These are phyloP conservation scores for Dasysyrphus tricinctus DNA, from an alignment of 2,888 invertebrate genomes.

Conservation along the genomic window DNA sequence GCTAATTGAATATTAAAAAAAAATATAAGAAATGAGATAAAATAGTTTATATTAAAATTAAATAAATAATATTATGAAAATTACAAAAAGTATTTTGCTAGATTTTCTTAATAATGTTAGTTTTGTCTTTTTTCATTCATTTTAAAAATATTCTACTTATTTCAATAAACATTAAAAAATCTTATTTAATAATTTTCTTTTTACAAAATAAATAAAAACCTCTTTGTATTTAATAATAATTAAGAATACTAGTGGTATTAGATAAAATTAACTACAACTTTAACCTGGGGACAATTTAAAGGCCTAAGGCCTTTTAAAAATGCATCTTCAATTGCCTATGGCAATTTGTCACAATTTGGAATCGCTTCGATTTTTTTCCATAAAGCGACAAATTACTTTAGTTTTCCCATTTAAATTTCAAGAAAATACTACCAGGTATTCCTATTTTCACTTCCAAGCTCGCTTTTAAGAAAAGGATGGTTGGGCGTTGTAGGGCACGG, in stretches of 20 bases:
- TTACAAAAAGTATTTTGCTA: not conserved
- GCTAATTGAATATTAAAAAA: not conserved
- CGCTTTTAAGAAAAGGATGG: no score
- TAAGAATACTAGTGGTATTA: slow-evolving; percentile 48
- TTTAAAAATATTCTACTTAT: not conserved
- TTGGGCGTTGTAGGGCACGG: no score
- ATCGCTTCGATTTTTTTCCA: no score
- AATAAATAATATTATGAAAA: not conserved
- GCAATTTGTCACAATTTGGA: no score
- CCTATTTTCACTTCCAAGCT: no score
- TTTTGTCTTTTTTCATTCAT: not conserved
- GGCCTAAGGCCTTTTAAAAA: not conserved
- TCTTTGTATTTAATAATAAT: slow-evolving; percentile 2
- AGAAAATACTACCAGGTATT: no score
- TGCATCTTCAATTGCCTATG: no score
- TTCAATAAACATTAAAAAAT: not conserved
- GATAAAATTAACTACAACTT: slow-evolving; percentile 33
- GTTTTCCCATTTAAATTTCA: no score
- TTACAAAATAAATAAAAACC: slow-evolving; percentile 1
- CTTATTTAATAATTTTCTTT: not conserved
- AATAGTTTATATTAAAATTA: not conserved
- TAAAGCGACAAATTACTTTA: no score
- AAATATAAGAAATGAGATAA: not conserved
- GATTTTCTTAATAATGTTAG: not conserved
- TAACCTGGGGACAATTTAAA: slow-evolving; percentile 21